Conservation (phyloP, 2,797 vertebrate species). For the Gymnopithys bicolor region DNA sequence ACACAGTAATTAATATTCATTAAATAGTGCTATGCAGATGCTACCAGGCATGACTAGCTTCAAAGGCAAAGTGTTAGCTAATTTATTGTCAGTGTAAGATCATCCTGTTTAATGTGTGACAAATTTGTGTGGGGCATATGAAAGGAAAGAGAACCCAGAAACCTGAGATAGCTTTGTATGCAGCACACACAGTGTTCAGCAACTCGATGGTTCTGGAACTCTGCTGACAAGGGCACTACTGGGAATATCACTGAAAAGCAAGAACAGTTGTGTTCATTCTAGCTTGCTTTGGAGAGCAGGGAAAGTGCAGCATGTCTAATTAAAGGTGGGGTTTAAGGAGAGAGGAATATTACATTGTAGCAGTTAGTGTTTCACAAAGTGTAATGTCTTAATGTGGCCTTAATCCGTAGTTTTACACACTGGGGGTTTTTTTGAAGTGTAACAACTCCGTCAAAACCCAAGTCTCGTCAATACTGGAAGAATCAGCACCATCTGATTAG, state of each 20-base stretch:
- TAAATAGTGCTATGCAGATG: not conserved
- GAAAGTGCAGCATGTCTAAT: not conserved
- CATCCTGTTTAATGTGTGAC: not conserved
- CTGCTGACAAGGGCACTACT: not conserved
- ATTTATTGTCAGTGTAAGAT: not conserved
- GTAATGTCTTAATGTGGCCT: not conserved
- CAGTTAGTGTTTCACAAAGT: not conserved
- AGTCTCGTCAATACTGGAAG: not conserved
- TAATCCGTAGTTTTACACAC: not conserved
- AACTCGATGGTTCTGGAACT: not conserved
- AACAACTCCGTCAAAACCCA: not conserved
- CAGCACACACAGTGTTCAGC: not conserved
- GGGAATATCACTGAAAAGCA: not conserved
- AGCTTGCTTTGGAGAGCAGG: not conserved
- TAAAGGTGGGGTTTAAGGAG: not conserved
- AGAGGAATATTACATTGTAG: not conserved
- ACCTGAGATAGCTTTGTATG: not conserved
- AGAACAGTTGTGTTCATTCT: not conserved
- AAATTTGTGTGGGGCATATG: not conserved
- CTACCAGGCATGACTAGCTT: not conserved
- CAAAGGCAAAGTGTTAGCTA: not conserved
- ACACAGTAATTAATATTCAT: not conserved
- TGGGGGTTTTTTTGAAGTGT: not conserved
- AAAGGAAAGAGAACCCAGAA: not conserved
- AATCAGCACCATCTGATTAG: not conserved